phyloP scores from a whole-genome alignment of 2,888 invertebrate genomes.

The Drosophila nr. perissopoda region DNA sequence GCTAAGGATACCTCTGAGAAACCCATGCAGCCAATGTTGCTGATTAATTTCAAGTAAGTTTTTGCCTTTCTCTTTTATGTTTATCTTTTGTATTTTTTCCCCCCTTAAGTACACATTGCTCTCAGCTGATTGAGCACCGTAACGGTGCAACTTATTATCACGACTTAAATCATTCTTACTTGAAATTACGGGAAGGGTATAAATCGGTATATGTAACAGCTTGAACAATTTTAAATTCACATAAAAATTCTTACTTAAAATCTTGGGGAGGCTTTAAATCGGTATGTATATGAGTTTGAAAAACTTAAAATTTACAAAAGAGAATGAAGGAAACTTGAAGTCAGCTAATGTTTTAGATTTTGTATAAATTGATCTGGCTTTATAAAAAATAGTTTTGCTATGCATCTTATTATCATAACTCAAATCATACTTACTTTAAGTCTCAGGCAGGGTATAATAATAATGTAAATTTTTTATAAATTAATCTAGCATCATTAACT shows the following conservation, averaged over 20 bases:
- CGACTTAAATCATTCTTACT: not conserved
- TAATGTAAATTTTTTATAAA: no score
- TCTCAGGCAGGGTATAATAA: no score
- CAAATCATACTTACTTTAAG: no score
- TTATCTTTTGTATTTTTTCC: slow-evolving; percentile 11
- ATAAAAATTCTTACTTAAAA: not conserved
- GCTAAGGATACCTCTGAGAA: slow-evolving; percentile 46
- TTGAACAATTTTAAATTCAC: not conserved
- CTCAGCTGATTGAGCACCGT: slow-evolving; percentile 7
- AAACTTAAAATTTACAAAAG: not conserved
- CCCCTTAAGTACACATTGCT: slow-evolving; percentile 2
- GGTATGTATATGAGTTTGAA: no score
- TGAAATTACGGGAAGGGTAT: not conserved
- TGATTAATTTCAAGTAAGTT: slow-evolving; percentile 77
- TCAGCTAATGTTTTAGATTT: not conserved
- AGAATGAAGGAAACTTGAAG: not conserved
- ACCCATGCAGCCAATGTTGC: slow-evolving; percentile 59
- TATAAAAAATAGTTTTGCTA: not conserved
- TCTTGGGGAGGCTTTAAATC: not conserved
- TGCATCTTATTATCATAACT: no score
- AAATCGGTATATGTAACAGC: not conserved
- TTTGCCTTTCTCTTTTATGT: slow-evolving; percentile 29
- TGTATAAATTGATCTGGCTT: not conserved
- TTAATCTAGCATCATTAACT: no score
- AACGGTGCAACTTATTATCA: slow-evolving; percentile 6